Base-by-base conservation (phyloP, 2,113 vertebrate species). In the Dolichallabes microphthalmus region DNA sequence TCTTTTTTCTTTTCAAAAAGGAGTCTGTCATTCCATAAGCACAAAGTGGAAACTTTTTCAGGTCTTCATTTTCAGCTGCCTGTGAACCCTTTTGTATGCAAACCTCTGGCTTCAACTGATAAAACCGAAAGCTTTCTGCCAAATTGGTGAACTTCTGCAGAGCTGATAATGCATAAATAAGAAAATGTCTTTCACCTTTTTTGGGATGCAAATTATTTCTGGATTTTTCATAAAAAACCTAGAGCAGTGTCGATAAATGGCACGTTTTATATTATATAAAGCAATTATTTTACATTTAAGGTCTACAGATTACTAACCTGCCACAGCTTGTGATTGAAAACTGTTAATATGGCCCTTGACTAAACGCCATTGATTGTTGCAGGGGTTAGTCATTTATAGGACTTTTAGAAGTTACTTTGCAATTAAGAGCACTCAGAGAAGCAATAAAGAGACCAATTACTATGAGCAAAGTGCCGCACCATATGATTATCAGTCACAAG, bases 401-500 rank as follows among this genome's bases (percentile, higher is more conserved):
- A 61, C 66, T 73, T 63, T 35, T 35, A 35, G 19, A 78, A 78
- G 50, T 68, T 19, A 25, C 66, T 80, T 63, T 30, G 66, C 66
- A 81, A 86, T 86, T 86, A 63, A 7, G 27, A 80, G 11, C 6
- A 19, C 77, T 52, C 45, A 20, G n/a, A 9, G 78, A 69, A 50
- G 55, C 77, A 85, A 45, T 30, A 77, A 71, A 71, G 52, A 85
- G 86, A 35, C 60, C 14, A 39, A 77, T 82, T 84, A 66, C 60
- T 60, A 32, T 80, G 27, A 85, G 60, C 27, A 84, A 73, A 87
- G 71, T 25, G 77, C n/a, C 1, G 52, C 71, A 88, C 27, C 45
- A 15, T 83, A 32, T 86, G 63, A 86, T 88, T 66, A 88, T 88
- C 85, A 76, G 53, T 86, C 87, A 83, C 27, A 52, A 30, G 57